Evolutionary conservation across 2,888 invertebrate species (phyloP).

Genomic region (Gandaritis pyraliata): DNA sequence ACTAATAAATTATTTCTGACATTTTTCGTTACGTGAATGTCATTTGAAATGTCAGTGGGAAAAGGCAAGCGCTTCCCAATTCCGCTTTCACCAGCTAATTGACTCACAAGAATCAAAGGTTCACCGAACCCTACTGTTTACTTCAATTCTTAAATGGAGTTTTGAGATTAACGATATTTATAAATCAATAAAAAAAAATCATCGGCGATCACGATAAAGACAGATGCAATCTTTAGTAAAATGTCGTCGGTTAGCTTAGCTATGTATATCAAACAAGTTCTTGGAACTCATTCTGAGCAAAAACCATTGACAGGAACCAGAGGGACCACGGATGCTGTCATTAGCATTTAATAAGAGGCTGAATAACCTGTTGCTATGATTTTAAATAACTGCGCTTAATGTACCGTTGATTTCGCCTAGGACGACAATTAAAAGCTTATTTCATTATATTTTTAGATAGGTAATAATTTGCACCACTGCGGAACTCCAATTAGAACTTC

Average conservation of each 20-base stretch:
- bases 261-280: constrained; percentile 29
- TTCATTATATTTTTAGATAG: too few species aligned
- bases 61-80: constrained; percentile 11
- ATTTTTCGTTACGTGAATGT: constrained; percentile 2
- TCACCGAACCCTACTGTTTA: constrained; percentile 12
- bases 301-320: constrained; percentile 26
- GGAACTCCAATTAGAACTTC: background rate
- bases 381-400: constrained; percentile 12
- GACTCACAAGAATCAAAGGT: constrained; percentile 14
- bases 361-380: constrained; percentile 15
- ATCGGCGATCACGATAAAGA: constrained; percentile 14
- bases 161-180: too few species aligned
- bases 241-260: constrained; percentile 12
- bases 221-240: constrained; percentile 35
- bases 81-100: constrained; percentile 22
- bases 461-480: background rate
- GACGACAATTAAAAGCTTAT: background rate
- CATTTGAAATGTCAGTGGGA: constrained; percentile 9
- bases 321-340: constrained; percentile 12
- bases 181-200: constrained; percentile 44
- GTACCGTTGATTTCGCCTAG: constrained; percentile 11
- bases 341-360: constrained; percentile 27
- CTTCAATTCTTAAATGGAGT: too few species aligned
- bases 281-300: constrained; percentile 25
- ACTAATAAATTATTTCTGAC: background rate